phyloP scores from a whole-genome alignment of 1,140 invertebrate species.

The Piezodorus guildinii region DNA sequence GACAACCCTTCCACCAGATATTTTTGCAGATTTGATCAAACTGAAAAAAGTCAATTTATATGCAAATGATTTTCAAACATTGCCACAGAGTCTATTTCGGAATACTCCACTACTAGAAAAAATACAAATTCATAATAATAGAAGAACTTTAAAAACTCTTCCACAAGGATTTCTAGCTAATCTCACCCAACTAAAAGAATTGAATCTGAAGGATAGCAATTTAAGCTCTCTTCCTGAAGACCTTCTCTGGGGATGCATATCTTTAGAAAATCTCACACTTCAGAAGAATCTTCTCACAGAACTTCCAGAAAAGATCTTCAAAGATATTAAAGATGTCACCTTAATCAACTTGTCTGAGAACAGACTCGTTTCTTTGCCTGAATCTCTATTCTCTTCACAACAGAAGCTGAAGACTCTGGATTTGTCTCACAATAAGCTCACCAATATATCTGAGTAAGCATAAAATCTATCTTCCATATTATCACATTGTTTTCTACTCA shows the following conservation, averaged over 20 bases:
- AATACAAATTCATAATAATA: conserved; percentile 44
- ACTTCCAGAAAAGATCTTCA: conserved; percentile 42
- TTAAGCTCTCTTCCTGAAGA: conserved; percentile 42
- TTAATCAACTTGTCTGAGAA: conserved; percentile 45
- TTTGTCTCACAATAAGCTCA: conserved; percentile 42
- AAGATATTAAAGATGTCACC: conserved; percentile 42
- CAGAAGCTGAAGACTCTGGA: conserved; percentile 40
- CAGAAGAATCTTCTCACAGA: conserved; percentile 41
- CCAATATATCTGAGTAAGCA: conserved; percentile 19
- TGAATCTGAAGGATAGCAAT: conserved; percentile 39
- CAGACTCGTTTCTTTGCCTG: conserved; percentile 39
- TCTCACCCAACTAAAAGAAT: conserved; percentile 38
- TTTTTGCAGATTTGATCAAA: conserved; percentile 45
- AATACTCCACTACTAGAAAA: conserved; percentile 40
- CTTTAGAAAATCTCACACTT: conserved; percentile 43
- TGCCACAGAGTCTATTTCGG: conserved; percentile 45
- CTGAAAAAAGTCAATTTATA: conserved; percentile 46
- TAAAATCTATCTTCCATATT: too few species aligned
- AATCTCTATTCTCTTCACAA: conserved; percentile 39
- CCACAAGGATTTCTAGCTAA: conserved; percentile 43
- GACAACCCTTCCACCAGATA: conserved; percentile 39
- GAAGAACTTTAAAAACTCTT: conserved; percentile 40
- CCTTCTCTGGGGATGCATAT: conserved; percentile 42
- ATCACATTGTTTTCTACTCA: too few species aligned
- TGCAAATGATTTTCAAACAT: conserved; percentile 43